Conservation (phyloP, 2,888 invertebrate genomes). For the Ochropacha duplaris region DNA sequence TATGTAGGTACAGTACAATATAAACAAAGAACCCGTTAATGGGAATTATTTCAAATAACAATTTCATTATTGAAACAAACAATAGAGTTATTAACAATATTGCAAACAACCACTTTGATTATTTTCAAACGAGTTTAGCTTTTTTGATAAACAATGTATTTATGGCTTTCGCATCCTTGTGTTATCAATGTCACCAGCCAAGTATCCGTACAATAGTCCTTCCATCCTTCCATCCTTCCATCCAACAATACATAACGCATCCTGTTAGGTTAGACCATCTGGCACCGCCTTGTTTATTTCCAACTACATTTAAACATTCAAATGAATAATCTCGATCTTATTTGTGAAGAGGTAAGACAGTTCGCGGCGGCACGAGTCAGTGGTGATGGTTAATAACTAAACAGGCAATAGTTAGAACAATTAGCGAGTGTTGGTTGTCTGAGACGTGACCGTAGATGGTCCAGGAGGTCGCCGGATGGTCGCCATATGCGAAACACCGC, state of each 20-base stretch:
- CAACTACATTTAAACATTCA: conserved; percentile 4
- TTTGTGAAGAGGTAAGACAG: conserved; percentile 8
- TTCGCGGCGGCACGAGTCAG: neutral
- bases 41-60: neutral
- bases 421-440: conserved; percentile 53
- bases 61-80: neutral
- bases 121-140: conserved; percentile 8
- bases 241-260: conserved; percentile 49
- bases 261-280: conserved; percentile 54
- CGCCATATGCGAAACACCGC: too few species aligned
- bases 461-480: conserved; percentile 42
- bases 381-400: conserved; percentile 33
- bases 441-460: conserved; percentile 35
- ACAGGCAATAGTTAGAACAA: conserved; percentile 35
- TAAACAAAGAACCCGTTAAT: neutral
- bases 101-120: neutral
- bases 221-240: conserved; percentile 58
- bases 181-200: conserved; percentile 37
- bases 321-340: conserved; percentile 23
- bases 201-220: conserved; percentile 51
- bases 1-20: too few species aligned
- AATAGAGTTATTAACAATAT: neutral
- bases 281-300: conserved; percentile 36
- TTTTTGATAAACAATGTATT: conserved; percentile 43
- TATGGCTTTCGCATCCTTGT: conserved; percentile 35